Evolutionary conservation across 2,113 vertebrate genomes (phyloP).

Genomic region (Atractosteus spatula): DNA sequence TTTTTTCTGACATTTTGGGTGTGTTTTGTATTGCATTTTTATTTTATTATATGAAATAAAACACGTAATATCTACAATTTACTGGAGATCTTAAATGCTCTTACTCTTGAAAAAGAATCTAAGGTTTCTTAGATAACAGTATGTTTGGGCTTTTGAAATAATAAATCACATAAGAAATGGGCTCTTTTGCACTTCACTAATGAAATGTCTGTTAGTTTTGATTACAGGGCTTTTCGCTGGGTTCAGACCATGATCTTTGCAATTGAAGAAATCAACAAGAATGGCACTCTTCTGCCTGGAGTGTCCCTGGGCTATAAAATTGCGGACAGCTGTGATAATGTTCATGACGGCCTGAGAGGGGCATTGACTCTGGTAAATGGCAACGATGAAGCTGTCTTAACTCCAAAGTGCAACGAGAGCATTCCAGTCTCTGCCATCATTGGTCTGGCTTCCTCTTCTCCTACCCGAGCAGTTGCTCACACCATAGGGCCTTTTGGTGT

Average conservation of each 20-base stretch:
- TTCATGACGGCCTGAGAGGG: constrained; percentile 53
- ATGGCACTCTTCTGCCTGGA: constrained; percentile 36
- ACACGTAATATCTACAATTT: no score
- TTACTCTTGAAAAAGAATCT: no score
- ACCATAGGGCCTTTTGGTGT: constrained; percentile 58
- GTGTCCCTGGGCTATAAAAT: constrained; percentile 44
- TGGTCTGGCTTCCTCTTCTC: constrained; percentile 64
- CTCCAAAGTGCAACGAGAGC: constrained; percentile 36
- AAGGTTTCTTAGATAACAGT: background rate
- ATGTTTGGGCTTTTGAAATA: background rate
- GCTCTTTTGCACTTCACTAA: background rate
- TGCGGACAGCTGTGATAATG: constrained; percentile 62
- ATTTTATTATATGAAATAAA: background rate
- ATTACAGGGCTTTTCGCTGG: constrained; percentile 49
- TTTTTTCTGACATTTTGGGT: background rate
- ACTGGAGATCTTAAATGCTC: background rate
- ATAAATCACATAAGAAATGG: background rate
- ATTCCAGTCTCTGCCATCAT: constrained; percentile 60
- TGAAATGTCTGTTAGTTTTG: constrained; percentile 45
- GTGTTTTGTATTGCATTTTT: background rate
- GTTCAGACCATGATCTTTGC: constrained; percentile 48
- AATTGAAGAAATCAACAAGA: constrained; percentile 42
- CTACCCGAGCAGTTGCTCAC: constrained; percentile 60
- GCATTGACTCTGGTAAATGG: constrained; percentile 48
- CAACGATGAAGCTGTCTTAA: background rate